These are phyloP conservation scores for Scaptodrosophila latifasciaeformis DNA, from an alignment of 2,888 invertebrate genomes.

Conservation along the genomic window DNA sequence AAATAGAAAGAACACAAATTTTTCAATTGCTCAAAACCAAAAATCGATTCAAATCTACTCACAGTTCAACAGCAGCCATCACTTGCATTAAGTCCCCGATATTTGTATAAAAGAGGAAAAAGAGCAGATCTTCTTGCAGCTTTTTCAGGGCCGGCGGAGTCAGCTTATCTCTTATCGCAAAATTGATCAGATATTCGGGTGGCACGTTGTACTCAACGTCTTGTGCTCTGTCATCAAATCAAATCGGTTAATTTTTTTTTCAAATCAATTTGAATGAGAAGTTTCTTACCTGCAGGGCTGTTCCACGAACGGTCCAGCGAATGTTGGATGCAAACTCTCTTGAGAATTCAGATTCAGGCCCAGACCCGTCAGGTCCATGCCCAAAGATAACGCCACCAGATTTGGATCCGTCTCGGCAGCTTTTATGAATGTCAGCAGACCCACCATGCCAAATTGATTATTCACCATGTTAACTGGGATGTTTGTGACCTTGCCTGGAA, in stretches of 20 bases:
- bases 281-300: constrained; percentile 85
- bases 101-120: constrained; percentile 99
- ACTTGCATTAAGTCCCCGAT: constrained; percentile 98
- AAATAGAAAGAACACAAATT: background rate
- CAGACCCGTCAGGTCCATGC: constrained; percentile 97
- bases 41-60: constrained; percentile 77
- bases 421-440: constrained; percentile 97
- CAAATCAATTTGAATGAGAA: background rate
- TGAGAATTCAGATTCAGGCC: constrained; percentile 99
- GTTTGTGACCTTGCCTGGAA: constrained; percentile 94
- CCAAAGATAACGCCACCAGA: constrained; percentile 95
- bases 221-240: constrained; percentile 84
- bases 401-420: constrained; percentile 98
- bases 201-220: constrained; percentile 99
- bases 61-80: constrained; percentile 97
- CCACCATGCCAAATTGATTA: constrained; percentile 99
- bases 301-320: constrained; percentile 99
- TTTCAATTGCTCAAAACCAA: background rate
- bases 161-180: constrained; percentile 95
- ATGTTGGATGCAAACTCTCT: constrained; percentile 97
- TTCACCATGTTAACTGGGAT: constrained; percentile 99
- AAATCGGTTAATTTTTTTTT: background rate
- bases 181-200: constrained; percentile 98
- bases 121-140: constrained; percentile 98
- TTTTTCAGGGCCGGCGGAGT: constrained; percentile 96